Conservation (phyloP, 2,797 vertebrate genomes). For the Peromyscus attwateri region DNA sequence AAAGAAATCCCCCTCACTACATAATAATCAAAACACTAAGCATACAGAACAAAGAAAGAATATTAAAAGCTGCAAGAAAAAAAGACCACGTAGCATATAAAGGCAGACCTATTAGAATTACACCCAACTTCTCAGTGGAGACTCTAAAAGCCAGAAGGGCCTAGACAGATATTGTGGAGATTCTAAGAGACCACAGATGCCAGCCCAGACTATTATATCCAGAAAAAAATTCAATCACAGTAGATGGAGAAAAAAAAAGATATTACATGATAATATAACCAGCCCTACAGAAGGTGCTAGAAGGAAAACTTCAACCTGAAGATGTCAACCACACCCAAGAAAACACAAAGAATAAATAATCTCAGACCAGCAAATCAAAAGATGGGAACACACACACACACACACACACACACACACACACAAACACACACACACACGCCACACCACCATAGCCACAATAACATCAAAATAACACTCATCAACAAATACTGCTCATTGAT, state of each 20-base stretch:
- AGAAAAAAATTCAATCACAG: not conserved
- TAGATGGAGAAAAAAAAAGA: not conserved
- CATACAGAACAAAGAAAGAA: not conserved
- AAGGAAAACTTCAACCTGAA: not conserved
- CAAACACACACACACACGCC: not conserved
- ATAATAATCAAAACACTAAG: not conserved
- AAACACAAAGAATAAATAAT: not conserved
- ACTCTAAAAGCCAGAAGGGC: not conserved
- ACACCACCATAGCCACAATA: not conserved
- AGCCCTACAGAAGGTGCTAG: not conserved
- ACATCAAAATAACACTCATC: not conserved
- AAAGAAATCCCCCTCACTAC: no score
- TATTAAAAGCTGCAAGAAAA: not conserved
- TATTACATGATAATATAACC: not conserved
- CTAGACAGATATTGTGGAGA: not conserved
- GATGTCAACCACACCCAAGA: not conserved
- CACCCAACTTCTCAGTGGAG: not conserved
- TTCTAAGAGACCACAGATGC: not conserved
- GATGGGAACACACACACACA: not conserved
- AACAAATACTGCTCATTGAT: not conserved
- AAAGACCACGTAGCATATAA: not conserved
- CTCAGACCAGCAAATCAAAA: not conserved
- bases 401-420: not conserved
- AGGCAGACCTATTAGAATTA: not conserved
- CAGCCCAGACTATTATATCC: not conserved